Base-by-base conservation (phyloP, 2,888 invertebrate genomes). In the Hecatera dysodea region DNA sequence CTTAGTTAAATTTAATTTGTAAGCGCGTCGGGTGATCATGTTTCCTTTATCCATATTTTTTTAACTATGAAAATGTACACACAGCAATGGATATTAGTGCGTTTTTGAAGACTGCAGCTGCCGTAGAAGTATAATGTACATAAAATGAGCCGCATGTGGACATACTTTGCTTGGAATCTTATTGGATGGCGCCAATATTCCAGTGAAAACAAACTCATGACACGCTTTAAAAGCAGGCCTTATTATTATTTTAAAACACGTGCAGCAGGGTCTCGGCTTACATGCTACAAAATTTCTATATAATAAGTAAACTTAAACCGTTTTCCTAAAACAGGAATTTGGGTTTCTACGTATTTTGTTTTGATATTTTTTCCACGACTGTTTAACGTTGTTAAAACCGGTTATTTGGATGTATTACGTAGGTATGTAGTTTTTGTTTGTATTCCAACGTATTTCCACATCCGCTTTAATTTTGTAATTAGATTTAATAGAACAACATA, bases 261-360 rank as follows among this genome's bases (percentile, higher is more conserved):
- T n/a, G 19, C 50, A 27, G 15, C 42, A 22, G n/a, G n/a, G 1
- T 33, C 15, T 48, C 22, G 9, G 9, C 7, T 55, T 15, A 17
- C 8, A 36, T 15, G 19, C 4, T 24, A 29, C 15, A 33, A 57
- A 57, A 24, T 17, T 46, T 39, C 5, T 11, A 29, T 29, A 2
- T 6, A 29, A 29, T 15, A 22, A 11, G 29, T 46, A 29, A 7
- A 46, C 42, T 46, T 27, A 52, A 27, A 36, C 19, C 3, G 7
- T 46, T 62, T 53, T 22, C 29, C 22, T 72, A 29, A 44, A 27
- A 36, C 12, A 27, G 24, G 42, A 22, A 24, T 42, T 42, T 42
- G n/a, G 33, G 12, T 72, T 72, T 39, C 12, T 24, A 24, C 44
- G 63, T 44, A 22, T n/a, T 70, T 69, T 56, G 55, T 70, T 68